These are phyloP conservation scores for Hyperoodon ampullatus DNA, from an alignment of 2,113 vertebrate species.

Conservation along the genomic window DNA sequence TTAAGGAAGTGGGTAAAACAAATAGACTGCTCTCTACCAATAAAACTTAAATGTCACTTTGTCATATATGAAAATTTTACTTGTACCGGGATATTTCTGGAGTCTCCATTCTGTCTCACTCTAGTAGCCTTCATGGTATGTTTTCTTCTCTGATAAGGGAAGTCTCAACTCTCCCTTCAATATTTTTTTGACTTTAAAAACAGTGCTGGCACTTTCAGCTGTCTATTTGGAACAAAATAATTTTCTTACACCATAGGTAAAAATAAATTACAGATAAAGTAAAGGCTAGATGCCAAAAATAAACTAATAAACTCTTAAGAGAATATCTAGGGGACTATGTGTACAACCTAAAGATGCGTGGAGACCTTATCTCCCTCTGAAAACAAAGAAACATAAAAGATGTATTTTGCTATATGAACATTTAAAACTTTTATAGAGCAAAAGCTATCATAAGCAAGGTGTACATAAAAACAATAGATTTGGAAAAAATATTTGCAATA, in stretches of 20 bases:
- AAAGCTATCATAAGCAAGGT: not conserved
- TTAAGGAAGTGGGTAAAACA: not conserved
- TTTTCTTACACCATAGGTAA: not conserved
- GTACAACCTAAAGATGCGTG: not conserved
- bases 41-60: not conserved
- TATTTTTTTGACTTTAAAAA: not conserved
- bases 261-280: constrained; percentile 36
- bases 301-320: constrained; percentile 19
- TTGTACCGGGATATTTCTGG: not conserved
- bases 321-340: not conserved
- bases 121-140: not conserved
- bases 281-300: constrained; percentile 17
- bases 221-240: constrained; percentile 13
- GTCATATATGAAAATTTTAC: not conserved
- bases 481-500: not conserved
- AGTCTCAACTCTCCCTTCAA: not conserved
- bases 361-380: not conserved
- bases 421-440: not conserved
- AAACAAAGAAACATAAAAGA: not conserved
- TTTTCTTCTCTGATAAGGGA: not conserved
- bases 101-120: not conserved
- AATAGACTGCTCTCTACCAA: not conserved
- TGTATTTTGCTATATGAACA: not conserved
- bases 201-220: not conserved
- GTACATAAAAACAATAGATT: not conserved